These are phyloP conservation scores for Agrotis exclamationis DNA, from an alignment of 2,888 invertebrate species.

Conservation along the genomic window DNA sequence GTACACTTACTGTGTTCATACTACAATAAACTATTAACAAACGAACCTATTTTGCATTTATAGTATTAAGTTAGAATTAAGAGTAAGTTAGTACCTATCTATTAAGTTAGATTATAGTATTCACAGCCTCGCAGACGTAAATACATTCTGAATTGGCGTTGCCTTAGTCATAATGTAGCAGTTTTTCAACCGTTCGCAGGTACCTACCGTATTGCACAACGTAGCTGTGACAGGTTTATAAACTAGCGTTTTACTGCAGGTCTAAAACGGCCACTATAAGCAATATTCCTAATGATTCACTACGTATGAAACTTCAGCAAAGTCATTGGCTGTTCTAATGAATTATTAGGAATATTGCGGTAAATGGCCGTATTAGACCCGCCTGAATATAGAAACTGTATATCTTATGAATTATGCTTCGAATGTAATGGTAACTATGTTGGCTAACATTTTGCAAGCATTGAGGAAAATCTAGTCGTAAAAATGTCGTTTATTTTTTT, in stretches of 20 bases:
- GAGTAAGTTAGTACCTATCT: too few species aligned
- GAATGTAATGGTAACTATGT: constrained; percentile 4
- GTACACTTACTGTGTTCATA: too few species aligned
- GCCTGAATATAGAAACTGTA: too few species aligned
- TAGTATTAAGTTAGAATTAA: background rate
- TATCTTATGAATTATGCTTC: constrained; percentile 6
- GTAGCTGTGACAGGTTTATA: constrained; percentile 39
- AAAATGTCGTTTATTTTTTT: constrained; percentile 6
- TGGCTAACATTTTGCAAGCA: background rate
- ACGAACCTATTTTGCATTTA: too few species aligned
- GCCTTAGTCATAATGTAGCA: constrained; percentile 27
- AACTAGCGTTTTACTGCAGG: constrained; percentile 1
- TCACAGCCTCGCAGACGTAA: background rate
- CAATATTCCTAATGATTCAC: too few species aligned
- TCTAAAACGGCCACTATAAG: too few species aligned
- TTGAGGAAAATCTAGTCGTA: background rate
- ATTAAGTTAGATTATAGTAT: too few species aligned
- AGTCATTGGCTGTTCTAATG: too few species aligned
- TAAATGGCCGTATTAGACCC: too few species aligned
- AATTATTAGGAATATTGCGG: too few species aligned
- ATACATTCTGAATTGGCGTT: background rate
- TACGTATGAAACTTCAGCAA: too few species aligned
- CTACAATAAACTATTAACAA: too few species aligned
- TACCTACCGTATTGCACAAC: constrained; percentile 24
- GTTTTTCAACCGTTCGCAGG: constrained; percentile 20